Evolutionary conservation across 1,140 invertebrate species (phyloP).

Genomic region (Bombus affinis): DNA sequence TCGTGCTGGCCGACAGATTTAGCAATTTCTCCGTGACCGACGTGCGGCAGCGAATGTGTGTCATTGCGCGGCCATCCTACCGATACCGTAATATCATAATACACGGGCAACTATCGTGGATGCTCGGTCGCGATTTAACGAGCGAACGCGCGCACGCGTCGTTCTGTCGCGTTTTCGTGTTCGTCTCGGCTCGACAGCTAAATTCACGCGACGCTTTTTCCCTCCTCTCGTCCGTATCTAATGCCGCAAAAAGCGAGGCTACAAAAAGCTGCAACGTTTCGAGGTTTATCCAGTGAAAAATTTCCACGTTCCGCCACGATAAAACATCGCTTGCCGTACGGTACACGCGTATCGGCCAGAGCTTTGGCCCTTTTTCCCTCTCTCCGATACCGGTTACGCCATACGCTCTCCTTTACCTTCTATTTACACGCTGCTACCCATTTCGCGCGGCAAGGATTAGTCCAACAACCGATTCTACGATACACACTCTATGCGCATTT

Average conservation of each 20-base stretch:
- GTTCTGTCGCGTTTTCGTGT: neutral
- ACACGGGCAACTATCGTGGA: too few relatives aligned
- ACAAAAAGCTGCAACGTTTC: conserved; percentile 11
- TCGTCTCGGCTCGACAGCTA: neutral
- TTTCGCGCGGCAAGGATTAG: conserved; percentile 40
- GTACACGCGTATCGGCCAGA: conserved; percentile 10
- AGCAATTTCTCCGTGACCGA: conserved; percentile 45
- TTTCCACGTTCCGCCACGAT: conserved; percentile 33
- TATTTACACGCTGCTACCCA: conserved; percentile 10
- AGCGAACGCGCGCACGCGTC: neutral
- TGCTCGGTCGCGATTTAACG: neutral
- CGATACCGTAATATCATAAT: conserved; percentile 35
- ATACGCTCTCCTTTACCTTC: conserved; percentile 6
- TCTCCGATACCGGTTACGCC: neutral
- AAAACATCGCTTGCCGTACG: conserved; percentile 22
- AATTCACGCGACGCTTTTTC: conserved; percentile 9
- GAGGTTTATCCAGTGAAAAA: conserved; percentile 51
- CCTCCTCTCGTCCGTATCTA: conserved; percentile 4
- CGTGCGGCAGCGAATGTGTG: conserved; percentile 14
- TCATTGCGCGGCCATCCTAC: neutral
- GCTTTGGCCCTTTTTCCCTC: neutral
- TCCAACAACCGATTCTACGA: conserved; percentile 34
- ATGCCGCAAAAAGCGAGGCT: conserved; percentile 18
- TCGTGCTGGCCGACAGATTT: conserved; percentile 31
- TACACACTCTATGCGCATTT: neutral